A percentile compares a stretch with the other conserved stretches of the same genome.
Evolutionary conservation across 2,888 invertebrate species (phyloP).

Genomic region (Diploptera punctata): DNA sequence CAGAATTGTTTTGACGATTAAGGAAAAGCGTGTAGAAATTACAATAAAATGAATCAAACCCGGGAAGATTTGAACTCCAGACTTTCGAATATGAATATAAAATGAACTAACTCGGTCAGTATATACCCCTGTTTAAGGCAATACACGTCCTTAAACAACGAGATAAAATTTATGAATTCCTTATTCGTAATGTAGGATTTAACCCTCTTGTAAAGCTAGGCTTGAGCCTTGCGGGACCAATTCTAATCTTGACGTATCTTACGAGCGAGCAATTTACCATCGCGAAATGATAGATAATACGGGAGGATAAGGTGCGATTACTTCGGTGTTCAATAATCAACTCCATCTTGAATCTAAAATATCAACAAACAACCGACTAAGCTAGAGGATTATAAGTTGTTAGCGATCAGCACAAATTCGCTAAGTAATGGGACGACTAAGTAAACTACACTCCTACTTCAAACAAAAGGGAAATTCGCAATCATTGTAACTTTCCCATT

Average conservation of each 20-base stretch:
- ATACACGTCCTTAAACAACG: not conserved
- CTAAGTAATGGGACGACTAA: not conserved
- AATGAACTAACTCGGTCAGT: too few relatives aligned
- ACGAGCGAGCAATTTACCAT: constrained; percentile 12
- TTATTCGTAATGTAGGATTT: constrained; percentile 17
- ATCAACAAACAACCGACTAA: constrained; percentile 16
- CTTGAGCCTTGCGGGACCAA: constrained; percentile 6
- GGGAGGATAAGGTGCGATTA: constrained; percentile 23
- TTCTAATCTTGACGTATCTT: constrained; percentile 20
- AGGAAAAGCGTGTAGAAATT: too few relatives aligned
- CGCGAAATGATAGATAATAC: constrained; percentile 22
- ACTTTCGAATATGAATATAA: too few relatives aligned
- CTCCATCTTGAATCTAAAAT: constrained; percentile 14
- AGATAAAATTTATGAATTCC: constrained; percentile 17
- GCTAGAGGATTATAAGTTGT: constrained; percentile 2
- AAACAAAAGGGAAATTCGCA: too few relatives aligned
- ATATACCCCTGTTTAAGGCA: constrained; percentile 10
- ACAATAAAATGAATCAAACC: too few relatives aligned
- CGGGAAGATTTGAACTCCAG: too few relatives aligned
- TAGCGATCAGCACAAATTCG: not conserved
- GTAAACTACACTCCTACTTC: too few relatives aligned
- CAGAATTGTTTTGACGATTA: too few relatives aligned
- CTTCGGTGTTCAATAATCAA: constrained; percentile 11
- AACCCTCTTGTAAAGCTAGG: not conserved
- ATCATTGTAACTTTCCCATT: too few relatives aligned